Conservation (phyloP, 2,113 vertebrate genomes). For the Actinemys pallida region DNA sequence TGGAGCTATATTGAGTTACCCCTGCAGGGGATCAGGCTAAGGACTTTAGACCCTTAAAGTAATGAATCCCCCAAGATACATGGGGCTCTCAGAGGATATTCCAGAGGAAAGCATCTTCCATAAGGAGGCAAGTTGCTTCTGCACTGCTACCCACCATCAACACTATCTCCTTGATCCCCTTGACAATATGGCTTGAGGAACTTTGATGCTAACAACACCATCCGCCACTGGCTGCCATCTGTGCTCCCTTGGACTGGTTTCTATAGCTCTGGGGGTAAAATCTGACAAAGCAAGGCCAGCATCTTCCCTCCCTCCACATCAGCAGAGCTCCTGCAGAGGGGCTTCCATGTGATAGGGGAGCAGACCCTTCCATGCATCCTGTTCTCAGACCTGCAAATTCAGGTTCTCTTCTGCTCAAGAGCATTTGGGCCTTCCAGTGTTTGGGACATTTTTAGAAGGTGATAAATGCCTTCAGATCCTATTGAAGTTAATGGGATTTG, state of each 20-base stretch:
- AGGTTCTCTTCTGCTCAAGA: not conserved
- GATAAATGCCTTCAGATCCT: too few relatives aligned
- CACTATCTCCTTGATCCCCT: not conserved
- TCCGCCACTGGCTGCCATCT: not conserved
- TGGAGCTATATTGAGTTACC: not conserved
- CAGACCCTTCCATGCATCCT: not conserved
- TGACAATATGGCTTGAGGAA: not conserved
- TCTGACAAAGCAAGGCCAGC: not conserved
- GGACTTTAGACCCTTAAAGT: not conserved
- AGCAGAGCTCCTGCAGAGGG: not conserved
- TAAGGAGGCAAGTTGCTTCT: not conserved
- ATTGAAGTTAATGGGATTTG: not conserved
- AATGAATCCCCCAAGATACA: not conserved
- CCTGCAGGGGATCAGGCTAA: not conserved
- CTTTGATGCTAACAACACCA: not conserved
- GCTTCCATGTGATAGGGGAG: not conserved
- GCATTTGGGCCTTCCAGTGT: not conserved
- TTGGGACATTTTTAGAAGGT: accelerated
- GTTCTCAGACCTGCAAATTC: not conserved
- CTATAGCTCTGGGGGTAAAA: not conserved
- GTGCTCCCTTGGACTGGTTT: not conserved
- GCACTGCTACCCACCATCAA: not conserved
- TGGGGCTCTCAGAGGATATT: not conserved
- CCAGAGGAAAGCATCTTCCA: not conserved
- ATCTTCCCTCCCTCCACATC: not conserved